Conservation (phyloP, 1,140 invertebrate species). For the Hetaerina americana region DNA sequence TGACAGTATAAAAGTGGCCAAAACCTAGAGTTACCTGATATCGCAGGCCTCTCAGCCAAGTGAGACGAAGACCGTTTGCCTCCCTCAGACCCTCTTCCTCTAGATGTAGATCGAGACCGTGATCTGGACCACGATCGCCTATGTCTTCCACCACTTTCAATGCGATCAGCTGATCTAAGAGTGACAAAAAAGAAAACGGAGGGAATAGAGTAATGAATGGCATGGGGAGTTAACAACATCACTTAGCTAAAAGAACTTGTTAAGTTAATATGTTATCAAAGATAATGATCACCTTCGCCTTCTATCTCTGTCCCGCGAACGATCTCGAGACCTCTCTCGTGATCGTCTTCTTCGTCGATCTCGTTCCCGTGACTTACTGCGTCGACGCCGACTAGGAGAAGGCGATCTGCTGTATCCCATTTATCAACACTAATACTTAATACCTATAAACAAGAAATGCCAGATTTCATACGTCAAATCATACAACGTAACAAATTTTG, state of each 20-base stretch:
- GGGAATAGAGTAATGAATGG: slow-evolving; percentile 24
- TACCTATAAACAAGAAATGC: not conserved
- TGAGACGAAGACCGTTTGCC: not conserved
- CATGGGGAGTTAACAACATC: not conserved
- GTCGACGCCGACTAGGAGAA: not conserved
- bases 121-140: slow-evolving; percentile 35
- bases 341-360: slow-evolving; percentile 37
- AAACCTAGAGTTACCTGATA: not conserved
- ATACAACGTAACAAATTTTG: not conserved
- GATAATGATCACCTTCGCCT: slow-evolving; percentile 3
- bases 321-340: slow-evolving; percentile 35
- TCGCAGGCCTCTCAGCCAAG: not conserved
- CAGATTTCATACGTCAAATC: not conserved
- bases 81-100: not conserved
- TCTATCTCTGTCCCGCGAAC: slow-evolving; percentile 37
- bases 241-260: not conserved
- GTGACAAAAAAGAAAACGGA: slow-evolving; percentile 20
- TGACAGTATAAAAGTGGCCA: not conserved
- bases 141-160: slow-evolving; percentile 29
- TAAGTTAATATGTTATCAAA: too few relatives aligned
- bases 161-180: slow-evolving; percentile 32
- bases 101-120: slow-evolving; percentile 33
- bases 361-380: slow-evolving; percentile 14
- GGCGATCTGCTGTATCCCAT: not conserved
- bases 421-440: not conserved